Evolutionary conservation across 2,113 vertebrate species (phyloP).

Genomic region (Sporophila hypoxantha): DNA sequence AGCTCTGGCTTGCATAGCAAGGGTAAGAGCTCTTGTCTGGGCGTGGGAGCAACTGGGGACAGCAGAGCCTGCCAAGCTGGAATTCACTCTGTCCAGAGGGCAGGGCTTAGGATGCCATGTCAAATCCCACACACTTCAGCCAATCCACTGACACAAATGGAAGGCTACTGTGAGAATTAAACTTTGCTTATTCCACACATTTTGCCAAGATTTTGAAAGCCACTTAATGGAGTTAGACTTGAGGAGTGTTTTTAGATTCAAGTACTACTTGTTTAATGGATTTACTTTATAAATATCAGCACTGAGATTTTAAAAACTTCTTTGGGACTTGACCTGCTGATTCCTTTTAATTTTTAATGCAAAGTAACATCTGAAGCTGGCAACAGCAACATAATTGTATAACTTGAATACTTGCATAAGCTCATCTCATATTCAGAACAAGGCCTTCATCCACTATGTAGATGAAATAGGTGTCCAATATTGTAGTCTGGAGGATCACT

Average conservation of each 20-base stretch:
- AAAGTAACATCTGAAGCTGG: conserved; percentile 10
- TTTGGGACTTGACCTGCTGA: not conserved
- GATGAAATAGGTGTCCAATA: not conserved
- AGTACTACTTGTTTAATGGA: conserved; percentile 33
- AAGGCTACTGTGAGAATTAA: not conserved
- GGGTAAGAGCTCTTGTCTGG: not conserved
- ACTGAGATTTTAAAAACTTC: conserved; percentile 4
- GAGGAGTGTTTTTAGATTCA: conserved; percentile 22
- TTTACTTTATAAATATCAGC: conserved; percentile 34
- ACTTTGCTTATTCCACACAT: not conserved
- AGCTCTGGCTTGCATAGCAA: not conserved
- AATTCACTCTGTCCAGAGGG: not conserved
- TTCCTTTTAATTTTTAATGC: conserved; percentile 26
- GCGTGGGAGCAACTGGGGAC: not conserved
- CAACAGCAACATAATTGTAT: not conserved
- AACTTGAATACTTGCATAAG: not conserved
- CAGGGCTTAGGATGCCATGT: not conserved
- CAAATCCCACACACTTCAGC: not conserved
- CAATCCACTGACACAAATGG: not conserved
- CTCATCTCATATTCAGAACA: not conserved
- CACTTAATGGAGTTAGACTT: conserved; percentile 27
- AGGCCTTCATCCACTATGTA: not conserved
- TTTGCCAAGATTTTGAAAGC: conserved; percentile 42
- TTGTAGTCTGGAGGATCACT: not conserved
- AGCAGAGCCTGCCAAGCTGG: not conserved